These are phyloP conservation scores for Coryphaenoides rupestris DNA, from an alignment of 2,113 vertebrate genomes.

Conservation along the genomic window DNA sequence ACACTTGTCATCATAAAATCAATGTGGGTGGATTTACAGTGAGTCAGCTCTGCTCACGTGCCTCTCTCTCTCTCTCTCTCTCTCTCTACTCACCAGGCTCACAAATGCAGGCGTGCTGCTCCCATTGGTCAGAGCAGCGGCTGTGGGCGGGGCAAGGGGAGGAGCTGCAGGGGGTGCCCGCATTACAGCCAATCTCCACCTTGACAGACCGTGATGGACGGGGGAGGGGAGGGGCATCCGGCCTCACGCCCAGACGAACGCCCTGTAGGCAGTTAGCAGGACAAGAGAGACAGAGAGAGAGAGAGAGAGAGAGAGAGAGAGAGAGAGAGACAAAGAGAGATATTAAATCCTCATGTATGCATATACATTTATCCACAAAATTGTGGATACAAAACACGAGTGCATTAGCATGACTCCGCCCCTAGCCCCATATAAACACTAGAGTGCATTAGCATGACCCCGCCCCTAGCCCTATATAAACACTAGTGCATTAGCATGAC, in stretches of 20 bases:
- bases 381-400: too few relatives aligned
- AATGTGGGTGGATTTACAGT: not conserved
- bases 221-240: conserved; percentile 76
- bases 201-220: conserved; percentile 82
- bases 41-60: not conserved
- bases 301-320: too few relatives aligned
- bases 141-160: conserved; percentile 87
- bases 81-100: conserved; percentile 78
- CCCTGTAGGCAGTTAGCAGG: conserved; percentile 72
- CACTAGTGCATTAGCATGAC: too few relatives aligned
- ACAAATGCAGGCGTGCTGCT: conserved; percentile 85
- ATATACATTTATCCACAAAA: too few relatives aligned
- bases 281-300: not conserved
- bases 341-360: not conserved
- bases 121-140: conserved; percentile 87
- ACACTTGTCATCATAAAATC: not conserved
- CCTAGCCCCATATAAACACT: too few relatives aligned
- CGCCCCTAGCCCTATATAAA: too few relatives aligned
- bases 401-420: too few relatives aligned
- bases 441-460: too few relatives aligned
- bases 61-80: not conserved
- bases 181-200: conserved; percentile 85
- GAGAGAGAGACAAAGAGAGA: too few relatives aligned
- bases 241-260: conserved; percentile 85
- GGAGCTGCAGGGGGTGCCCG: conserved; percentile 82